Evolutionary conservation across 2,888 invertebrate species (phyloP).

Genomic region (Nomada lathburiana): DNA sequence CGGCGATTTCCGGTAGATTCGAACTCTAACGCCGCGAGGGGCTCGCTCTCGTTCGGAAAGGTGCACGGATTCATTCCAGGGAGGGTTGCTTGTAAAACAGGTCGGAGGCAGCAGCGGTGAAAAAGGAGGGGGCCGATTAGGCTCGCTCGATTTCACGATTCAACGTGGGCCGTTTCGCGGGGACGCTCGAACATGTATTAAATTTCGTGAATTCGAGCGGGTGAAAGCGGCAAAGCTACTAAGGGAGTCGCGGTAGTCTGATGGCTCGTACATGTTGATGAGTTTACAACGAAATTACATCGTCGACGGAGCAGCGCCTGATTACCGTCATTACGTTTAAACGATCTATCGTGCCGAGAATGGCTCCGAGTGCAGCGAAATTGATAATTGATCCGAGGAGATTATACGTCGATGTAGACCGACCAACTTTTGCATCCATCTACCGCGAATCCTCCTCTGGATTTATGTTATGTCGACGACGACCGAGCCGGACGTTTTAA

Average conservation of each 20-base stretch:
- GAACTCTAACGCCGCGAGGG: not conserved
- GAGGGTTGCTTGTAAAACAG: not conserved
- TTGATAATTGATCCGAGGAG: slow-evolving; percentile 63
- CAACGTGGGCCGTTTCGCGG: slow-evolving; percentile 9
- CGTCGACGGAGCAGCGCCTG: slow-evolving; percentile 51
- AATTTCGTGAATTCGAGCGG: slow-evolving; percentile 23
- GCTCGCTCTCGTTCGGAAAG: not conserved
- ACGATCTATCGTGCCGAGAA: slow-evolving; percentile 60
- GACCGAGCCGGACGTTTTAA: slow-evolving; percentile 28
- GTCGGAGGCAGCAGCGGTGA: not conserved
- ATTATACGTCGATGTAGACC: slow-evolving; percentile 36
- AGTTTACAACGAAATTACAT: slow-evolving; percentile 60
- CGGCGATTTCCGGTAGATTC: not conserved
- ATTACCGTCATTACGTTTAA: slow-evolving; percentile 58
- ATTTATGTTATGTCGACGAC: slow-evolving; percentile 31
- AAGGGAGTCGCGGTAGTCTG: not conserved
- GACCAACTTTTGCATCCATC: slow-evolving; percentile 3
- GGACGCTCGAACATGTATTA: slow-evolving; percentile 45
- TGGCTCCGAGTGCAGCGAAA: slow-evolving; percentile 46
- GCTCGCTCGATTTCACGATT: slow-evolving; percentile 28
- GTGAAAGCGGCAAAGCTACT: not conserved
- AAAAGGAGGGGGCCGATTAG: not conserved
- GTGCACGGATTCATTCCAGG: not conserved
- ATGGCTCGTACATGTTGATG: slow-evolving; percentile 62
- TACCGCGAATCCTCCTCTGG: slow-evolving; percentile 18